A percentile compares a stretch with the other conserved stretches of the same genome.
phyloP scores from a whole-genome alignment of 2,888 invertebrate species.

The Stramonita haemastoma region DNA sequence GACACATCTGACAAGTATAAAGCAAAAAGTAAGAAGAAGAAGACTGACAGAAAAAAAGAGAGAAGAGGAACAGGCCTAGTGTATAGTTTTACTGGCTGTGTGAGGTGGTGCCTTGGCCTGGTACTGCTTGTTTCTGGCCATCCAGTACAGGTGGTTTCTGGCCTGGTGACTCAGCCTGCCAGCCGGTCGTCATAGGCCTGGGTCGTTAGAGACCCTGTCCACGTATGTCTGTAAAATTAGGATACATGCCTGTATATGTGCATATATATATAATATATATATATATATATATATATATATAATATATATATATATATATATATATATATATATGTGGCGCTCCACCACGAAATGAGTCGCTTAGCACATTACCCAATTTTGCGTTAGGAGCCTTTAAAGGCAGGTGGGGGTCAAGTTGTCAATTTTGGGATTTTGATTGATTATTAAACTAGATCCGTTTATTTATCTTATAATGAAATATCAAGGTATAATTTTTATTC shows the following conservation, averaged over 20 bases:
- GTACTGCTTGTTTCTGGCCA: conserved; percentile 57
- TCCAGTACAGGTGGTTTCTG: conserved; percentile 54
- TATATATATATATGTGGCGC: no score
- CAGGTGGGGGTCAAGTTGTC: no score
- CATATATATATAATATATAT: not conserved
- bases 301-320: no score
- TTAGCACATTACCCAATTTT: no score
- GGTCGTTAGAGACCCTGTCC: conserved; percentile 60
- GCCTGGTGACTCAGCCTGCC: conserved; percentile 56
- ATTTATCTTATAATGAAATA: no score
- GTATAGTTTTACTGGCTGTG: not conserved
- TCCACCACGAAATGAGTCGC: no score
- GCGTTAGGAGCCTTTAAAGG: no score
- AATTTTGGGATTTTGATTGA: no score
- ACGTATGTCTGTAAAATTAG: conserved; percentile 51
- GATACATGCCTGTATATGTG: no score
- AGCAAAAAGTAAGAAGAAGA: not conserved
- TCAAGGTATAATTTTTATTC: no score
- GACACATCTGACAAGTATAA: no score
- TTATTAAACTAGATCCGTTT: no score
- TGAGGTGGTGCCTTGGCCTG: conserved; percentile 52
- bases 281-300: not conserved
- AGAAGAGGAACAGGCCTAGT: not conserved
- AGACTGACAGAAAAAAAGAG: not conserved
- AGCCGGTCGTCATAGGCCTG: conserved; percentile 61